Evolutionary conservation across 1,140 invertebrate genomes (phyloP).

Genomic region (Teleogryllus occipitalis): DNA sequence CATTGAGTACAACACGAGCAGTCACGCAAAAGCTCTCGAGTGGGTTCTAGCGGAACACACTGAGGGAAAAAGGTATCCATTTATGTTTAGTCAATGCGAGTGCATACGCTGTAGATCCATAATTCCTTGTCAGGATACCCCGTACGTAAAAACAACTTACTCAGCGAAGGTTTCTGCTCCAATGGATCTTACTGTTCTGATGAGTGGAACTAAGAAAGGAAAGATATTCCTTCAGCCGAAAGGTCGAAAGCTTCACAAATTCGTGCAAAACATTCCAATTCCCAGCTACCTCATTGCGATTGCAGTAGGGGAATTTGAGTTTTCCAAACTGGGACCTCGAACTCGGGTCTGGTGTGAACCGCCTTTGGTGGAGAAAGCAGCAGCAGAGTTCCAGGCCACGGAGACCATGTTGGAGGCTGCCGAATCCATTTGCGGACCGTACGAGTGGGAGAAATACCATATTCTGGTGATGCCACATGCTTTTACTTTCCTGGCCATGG

Average conservation of each 20-base stretch:
- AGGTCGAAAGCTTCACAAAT: constrained; percentile 44
- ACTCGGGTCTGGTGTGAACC: constrained; percentile 84
- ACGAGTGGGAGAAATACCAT: constrained; percentile 82
- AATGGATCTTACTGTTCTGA: constrained; percentile 68
- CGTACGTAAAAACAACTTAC: background rate
- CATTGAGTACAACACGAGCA: background rate
- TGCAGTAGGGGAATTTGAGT: constrained; percentile 73
- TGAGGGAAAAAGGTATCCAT: background rate
- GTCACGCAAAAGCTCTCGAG: background rate
- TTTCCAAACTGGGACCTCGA: constrained; percentile 63
- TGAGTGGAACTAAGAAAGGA: constrained; percentile 69
- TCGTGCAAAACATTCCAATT: constrained; percentile 68
- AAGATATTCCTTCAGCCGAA: constrained; percentile 34
- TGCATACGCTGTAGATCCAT: background rate
- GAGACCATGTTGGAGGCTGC: constrained; percentile 75
- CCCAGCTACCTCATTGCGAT: constrained; percentile 77
- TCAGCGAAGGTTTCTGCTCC: constrained; percentile 55
- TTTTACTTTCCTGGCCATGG: constrained; percentile 94
- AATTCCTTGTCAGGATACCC: background rate
- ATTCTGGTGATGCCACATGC: constrained; percentile 84
- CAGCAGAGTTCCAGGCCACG: constrained; percentile 81
- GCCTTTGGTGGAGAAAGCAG: constrained; percentile 72
- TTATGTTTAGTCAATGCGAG: background rate
- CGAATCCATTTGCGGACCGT: constrained; percentile 69
- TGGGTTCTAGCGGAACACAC: background rate